Evolutionary conservation across 1,140 invertebrate species (phyloP).

Genomic region (Platyscapa corneri): DNA sequence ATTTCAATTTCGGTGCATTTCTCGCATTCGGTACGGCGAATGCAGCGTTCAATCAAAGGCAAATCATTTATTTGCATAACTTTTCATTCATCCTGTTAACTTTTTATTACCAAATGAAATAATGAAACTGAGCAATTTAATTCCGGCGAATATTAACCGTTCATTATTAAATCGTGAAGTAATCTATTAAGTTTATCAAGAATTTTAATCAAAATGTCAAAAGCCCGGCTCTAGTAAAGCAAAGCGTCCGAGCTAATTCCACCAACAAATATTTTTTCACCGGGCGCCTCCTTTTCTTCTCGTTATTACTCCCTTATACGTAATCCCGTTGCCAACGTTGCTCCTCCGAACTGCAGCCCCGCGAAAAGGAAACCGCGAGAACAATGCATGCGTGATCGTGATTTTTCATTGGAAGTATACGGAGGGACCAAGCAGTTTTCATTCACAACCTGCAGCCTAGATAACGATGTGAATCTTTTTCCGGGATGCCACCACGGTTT

Average conservation of each 20-base stretch:
- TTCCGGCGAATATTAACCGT: not conserved
- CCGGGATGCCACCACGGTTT: not conserved
- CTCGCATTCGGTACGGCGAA: not conserved
- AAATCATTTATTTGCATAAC: not conserved
- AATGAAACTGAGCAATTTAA: not conserved
- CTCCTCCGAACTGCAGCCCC: not conserved
- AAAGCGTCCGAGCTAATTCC: not conserved
- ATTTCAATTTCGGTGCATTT: not conserved
- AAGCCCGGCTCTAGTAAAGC: no score
- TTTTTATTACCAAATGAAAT: not conserved
- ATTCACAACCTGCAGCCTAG: conserved; percentile 8
- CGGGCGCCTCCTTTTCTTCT: not conserved
- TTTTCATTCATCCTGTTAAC: not conserved
- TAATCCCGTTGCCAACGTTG: not conserved
- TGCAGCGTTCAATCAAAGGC: not conserved
- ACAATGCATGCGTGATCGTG: conserved; percentile 59
- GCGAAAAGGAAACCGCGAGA: conserved; percentile 64
- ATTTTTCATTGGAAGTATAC: conserved; percentile 62
- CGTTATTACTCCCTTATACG: not conserved
- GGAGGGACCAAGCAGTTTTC: not conserved
- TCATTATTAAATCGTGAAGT: not conserved
- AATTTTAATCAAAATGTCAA: not conserved
- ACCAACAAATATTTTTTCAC: not conserved
- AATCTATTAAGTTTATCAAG: not conserved
- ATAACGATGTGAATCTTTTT: conserved; percentile 55